A percentile compares a stretch with the other conserved stretches of the same genome.
Evolutionary conservation across 1,140 invertebrate genomes (phyloP).

Genomic region (Macrosteles quadrilineatus): DNA sequence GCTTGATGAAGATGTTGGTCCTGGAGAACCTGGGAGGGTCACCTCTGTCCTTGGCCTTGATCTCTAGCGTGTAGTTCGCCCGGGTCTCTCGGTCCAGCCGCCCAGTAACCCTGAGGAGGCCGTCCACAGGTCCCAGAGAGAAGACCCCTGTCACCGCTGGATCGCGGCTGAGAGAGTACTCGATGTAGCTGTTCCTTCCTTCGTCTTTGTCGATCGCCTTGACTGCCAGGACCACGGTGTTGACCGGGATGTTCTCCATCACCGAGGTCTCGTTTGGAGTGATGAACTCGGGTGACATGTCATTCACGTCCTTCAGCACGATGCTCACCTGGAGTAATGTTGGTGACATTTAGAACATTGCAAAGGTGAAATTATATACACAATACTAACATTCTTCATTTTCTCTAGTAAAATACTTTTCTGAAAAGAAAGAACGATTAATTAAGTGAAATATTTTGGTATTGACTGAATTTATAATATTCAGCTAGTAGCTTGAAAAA

Average conservation of each 20-base stretch:
- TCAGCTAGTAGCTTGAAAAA: too few species aligned
- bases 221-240: conserved; percentile 87
- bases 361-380: neutral
- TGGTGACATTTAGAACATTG: too few species aligned
- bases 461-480: too few species aligned
- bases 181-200: conserved; percentile 89
- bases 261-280: conserved; percentile 75
- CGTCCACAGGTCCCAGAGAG: conserved; percentile 83
- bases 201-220: conserved; percentile 92
- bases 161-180: conserved; percentile 69
- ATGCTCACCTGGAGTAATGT: conserved; percentile 75
- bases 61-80: conserved; percentile 75
- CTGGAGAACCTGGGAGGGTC: conserved; percentile 75
- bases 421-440: too few species aligned
- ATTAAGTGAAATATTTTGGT: too few species aligned
- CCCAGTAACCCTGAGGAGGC: conserved; percentile 77
- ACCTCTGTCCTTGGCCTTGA: conserved; percentile 87
- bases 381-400: conserved; percentile 4
- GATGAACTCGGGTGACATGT: conserved; percentile 89
- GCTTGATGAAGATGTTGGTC: conserved; percentile 67
- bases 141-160: conserved; percentile 66
- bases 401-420: neutral
- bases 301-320: conserved; percentile 89
- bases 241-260: conserved; percentile 83
- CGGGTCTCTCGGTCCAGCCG: conserved; percentile 81